Base-by-base conservation (phyloP, 2,113 vertebrate species). In the Microtus montanus region DNA sequence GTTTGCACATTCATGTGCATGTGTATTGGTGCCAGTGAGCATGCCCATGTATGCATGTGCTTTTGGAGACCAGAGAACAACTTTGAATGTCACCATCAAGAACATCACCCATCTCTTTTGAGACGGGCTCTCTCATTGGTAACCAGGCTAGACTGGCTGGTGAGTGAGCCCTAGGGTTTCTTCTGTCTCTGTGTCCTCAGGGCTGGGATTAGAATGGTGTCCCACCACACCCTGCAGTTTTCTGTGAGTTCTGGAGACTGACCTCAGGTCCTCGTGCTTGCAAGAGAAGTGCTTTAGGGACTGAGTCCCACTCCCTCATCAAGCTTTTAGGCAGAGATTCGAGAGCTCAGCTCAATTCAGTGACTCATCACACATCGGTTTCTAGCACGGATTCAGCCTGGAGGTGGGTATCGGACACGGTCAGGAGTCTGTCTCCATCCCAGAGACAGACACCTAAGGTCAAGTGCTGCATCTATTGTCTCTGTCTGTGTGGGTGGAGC, bases 401-500 rank as follows among this genome's bases (percentile, higher is more conserved):
- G 71, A 58, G 84, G 19, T 15, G 3, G 78, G 84, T 30, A 7
- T 54, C 35, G 26, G 58, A 24, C 26, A 35, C 0, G 3, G 14
- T 10, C 19, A 41, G 41, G 54, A 70, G 11, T 64, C 28, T 54
- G 30, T 52, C 19, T 73, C 38, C 14, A 17, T 41, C 58, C 58
- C 28, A 66, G 71, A 82, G 71, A 63, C 24, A 75, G 28, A 89
- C 24, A 24, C 0, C 1, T 7, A 71, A 38, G 33, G 35, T n/a
- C 49, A 54, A 79, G 12, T 24, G 35, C 12, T 82, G 52, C 38
- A 28, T 38, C 54, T 28, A 1, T 82, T 28, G 54, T 61, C 54
- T 61, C 41, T 3, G 30, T 1, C 41, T 3, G 30, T 1, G 0
- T 0, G 38, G 52, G 14, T 9, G 14, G 61, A 66, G 20, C 41